Base-by-base conservation (phyloP, 2,113 vertebrate genomes). In the Microcebus tavaratra region DNA sequence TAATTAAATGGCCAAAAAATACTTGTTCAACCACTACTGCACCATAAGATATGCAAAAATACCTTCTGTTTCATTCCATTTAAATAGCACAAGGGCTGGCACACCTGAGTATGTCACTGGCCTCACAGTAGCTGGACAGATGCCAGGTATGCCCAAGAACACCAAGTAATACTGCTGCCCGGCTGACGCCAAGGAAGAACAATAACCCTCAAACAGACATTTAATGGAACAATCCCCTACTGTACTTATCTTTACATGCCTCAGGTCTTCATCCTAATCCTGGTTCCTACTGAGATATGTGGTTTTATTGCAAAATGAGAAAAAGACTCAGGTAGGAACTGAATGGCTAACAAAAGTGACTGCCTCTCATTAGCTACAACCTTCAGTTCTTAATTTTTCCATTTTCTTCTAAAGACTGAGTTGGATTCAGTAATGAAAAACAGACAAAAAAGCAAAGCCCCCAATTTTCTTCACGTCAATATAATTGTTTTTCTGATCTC, bases 401-500 rank as follows among this genome's bases (percentile, higher is more conserved):
- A 85, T 92, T 95, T 94, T 63, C 90, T 96, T 86, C 81, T 83
- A 96, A 86, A 85, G 59, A 87, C 39, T 18, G 75, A 84, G 48
- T 68, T 93, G 91, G 87, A 72, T 89, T 67, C 82, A 81, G 39
- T 75, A 83, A 96, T 72, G 95, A 96, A 95, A 96, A 95, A 63
- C 17, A 84, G 93, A 84, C 53, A 65, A 88, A 85, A 42, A 76
- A 82, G 20, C 18, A 81, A 94, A 97, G 61, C 70, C 89, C 84
- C 96, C 83, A 25, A 25, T 96, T 95, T 98, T 89, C 72, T 88
- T 61, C 27, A 73, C 59, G 90, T 84, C 89, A 63, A 53, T 79
- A 45, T 91, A 93, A 96, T 92, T 95, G 87, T 92, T 95, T 97
- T 68, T 91, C 91, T 95, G 70, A 89, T 90, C 70, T 93, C 89